phyloP scores from a whole-genome alignment of 2,797 vertebrate species.

The Bradypodion ventrale region DNA sequence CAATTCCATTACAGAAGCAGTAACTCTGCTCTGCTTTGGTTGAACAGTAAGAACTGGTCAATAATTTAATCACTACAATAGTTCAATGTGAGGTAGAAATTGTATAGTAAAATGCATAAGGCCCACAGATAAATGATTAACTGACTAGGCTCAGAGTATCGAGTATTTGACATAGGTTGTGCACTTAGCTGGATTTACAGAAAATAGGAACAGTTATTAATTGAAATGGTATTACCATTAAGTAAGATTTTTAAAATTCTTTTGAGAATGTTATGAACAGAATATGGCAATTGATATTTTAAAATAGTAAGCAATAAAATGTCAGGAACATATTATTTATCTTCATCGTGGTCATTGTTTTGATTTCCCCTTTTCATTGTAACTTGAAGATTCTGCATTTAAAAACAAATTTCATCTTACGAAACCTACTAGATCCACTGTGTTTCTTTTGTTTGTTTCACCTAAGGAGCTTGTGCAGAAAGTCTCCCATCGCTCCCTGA shows the following conservation, averaged over 20 bases:
- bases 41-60: background rate
- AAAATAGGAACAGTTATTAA: background rate
- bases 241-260: background rate
- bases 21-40: background rate
- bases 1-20: background rate
- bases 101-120: background rate
- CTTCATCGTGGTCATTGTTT: background rate
- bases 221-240: background rate
- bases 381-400: background rate
- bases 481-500: slow-evolving; percentile 91
- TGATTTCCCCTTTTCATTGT: background rate
- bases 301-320: background rate
- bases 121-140: background rate
- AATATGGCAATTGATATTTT: background rate
- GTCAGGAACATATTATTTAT: background rate
- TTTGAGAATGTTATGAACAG: background rate
- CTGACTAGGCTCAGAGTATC: background rate
- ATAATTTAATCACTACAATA: background rate
- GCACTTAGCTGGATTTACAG: background rate
- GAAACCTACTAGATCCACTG: slow-evolving; percentile 87
- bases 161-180: background rate
- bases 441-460: slow-evolving; percentile 95
- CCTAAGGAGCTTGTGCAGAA: slow-evolving; percentile 92
- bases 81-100: background rate
- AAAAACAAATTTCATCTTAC: background rate